These are phyloP conservation scores for Desmophyllum pertusum DNA, from an alignment of 92 coral and sea anemone genomes.

Conservation along the genomic window DNA sequence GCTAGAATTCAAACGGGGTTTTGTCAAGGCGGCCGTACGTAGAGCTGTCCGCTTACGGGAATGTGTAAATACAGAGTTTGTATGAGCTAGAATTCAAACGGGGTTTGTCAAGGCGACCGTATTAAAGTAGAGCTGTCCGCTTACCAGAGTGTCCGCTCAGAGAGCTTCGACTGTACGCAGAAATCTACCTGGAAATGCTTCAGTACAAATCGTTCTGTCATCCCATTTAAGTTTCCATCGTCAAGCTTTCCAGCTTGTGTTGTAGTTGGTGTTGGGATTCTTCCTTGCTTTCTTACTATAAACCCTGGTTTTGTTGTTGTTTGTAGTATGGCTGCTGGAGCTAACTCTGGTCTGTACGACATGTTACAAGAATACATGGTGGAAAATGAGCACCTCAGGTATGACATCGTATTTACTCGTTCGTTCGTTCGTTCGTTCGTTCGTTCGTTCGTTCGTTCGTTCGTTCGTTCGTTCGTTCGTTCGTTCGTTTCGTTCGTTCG, in stretches of 20 bases:
- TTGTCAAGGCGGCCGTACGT: too few relatives aligned
- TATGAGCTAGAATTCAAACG: too few relatives aligned
- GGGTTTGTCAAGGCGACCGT: too few relatives aligned
- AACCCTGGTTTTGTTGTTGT: background rate
- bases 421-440: background rate
- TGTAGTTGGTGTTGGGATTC: background rate
- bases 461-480: background rate
- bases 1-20: too few relatives aligned
- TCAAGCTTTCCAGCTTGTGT: background rate
- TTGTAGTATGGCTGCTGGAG: constrained; percentile 72
- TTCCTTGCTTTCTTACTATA: background rate
- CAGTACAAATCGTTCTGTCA: too few relatives aligned
- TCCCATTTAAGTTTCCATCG: background rate
- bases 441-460: background rate
- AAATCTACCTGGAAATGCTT: too few relatives aligned
- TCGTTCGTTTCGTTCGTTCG: too few relatives aligned
- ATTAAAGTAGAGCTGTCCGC: too few relatives aligned
- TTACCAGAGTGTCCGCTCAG: too few relatives aligned
- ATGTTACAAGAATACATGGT: constrained; percentile 99
- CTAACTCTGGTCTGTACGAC: constrained; percentile 93
- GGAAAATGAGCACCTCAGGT: constrained; percentile 96
- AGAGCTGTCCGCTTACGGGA: too few relatives aligned
- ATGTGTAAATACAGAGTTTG: too few relatives aligned
- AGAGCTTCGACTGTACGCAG: too few relatives aligned
- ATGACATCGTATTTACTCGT: background rate